Evolutionary conservation across 1,140 invertebrate genomes (phyloP), one percentile per base, ranked within the genome.

Genomic region (Drosophila ohnishii): DNA sequence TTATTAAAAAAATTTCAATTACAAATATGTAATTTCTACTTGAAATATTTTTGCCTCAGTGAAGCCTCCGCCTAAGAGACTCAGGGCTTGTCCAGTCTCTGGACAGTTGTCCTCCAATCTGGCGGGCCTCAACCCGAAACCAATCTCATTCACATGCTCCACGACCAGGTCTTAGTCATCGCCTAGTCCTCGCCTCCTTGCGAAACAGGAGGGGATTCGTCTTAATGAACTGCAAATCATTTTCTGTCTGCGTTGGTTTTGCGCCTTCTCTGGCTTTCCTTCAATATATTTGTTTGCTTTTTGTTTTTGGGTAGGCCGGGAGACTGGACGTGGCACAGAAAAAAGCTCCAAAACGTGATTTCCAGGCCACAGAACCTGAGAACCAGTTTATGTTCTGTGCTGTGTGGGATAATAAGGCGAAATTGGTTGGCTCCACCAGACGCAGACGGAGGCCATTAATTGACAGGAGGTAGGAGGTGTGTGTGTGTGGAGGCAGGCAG

Each of bases 141-240:
- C 84, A 78, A 80, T 87, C 77, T 80, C 73, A 64, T 76, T 71
- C 67, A 69, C 64, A 57, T 71, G 64, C 42, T 35, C 37, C 45
- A 9, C 50, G 10, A 60, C 37, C 58, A 25, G 35, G 64, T 35
- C 80, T 87, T 87, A 88, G 83, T 87, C 82, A 86, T 87, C 56
- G 73, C 66, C 67, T 67, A 56, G 79, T 67, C 57, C 39, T 39
- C 47, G 79, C 65, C 75, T 82, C 62, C 69, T 64, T 70, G 3
- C 14, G n/a, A 51, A 50, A 48, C 25, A 28, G 25, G 10, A 32
- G 78, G 64, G 50, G 72, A 57, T 63, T 75, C 61, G 65, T 71
- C 75, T 85, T 90, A 89, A 89, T 90, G 85, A 89, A 85, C 78
- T 64, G 80, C 85, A 84, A 88, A 78, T 80, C 77, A 88, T 88